These are phyloP conservation scores for Eilema sororculum DNA, from an alignment of 2,888 invertebrate genomes.

Conservation along the genomic window DNA sequence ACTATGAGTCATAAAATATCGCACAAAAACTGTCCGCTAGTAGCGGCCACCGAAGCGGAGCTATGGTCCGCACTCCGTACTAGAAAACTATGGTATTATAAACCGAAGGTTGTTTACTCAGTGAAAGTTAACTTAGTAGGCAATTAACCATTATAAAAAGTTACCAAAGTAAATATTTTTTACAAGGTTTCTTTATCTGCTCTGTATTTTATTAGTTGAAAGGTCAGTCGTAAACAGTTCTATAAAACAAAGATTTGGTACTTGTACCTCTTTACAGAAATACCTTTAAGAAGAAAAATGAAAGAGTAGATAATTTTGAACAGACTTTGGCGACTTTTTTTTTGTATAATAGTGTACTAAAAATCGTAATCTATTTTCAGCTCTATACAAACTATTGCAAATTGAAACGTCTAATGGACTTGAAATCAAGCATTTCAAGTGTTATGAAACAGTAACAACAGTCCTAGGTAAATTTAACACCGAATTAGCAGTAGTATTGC, in stretches of 20 bases:
- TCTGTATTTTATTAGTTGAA: conserved; percentile 1
- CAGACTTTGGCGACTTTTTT: not conserved
- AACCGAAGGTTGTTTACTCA: conserved; percentile 30
- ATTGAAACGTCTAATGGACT: not conserved
- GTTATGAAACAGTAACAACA: not conserved
- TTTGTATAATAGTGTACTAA: not conserved
- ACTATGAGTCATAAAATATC: conserved; percentile 24
- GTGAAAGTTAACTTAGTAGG: conserved; percentile 26
- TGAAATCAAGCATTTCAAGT: not conserved
- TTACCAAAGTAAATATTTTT: conserved; percentile 10
- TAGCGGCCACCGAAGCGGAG: conserved; percentile 20
- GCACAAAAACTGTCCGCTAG: conserved; percentile 20
- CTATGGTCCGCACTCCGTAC: not conserved
- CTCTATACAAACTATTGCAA: not conserved
- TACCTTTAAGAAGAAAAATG: not conserved
- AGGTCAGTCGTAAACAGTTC: conserved; percentile 5
- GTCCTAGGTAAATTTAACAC: not conserved
- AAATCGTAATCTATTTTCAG: not conserved
- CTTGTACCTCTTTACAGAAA: not conserved
- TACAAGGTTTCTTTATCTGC: conserved; percentile 5
- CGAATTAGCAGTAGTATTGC: not conserved
- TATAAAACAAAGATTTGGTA: conserved; percentile 10
- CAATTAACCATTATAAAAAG: conserved; percentile 17
- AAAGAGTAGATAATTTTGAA: not conserved
- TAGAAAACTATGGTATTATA: conserved; percentile 17